Conservation (phyloP, 2,888 invertebrate genomes). For the Tricholauxania praeusta region DNA sequence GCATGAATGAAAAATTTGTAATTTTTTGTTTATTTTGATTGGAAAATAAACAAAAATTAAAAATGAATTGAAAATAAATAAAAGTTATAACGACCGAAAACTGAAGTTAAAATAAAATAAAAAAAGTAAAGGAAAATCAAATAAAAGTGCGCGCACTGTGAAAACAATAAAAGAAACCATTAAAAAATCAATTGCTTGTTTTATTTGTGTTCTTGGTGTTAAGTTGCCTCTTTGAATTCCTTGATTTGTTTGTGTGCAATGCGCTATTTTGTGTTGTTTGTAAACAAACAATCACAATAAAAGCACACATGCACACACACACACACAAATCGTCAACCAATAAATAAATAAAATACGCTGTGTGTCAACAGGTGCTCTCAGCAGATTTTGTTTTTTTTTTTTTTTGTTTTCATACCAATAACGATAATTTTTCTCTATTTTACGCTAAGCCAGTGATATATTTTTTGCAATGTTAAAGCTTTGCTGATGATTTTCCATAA, state of each 20-base stretch:
- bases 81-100: conserved; percentile 3
- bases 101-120: conserved; percentile 35
- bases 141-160: conserved; percentile 38
- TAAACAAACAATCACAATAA: conserved; percentile 13
- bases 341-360: conserved; percentile 24
- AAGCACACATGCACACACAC: conserved; percentile 7
- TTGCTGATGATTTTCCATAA: too few species aligned
- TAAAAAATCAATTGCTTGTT: conserved; percentile 48
- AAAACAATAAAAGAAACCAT: conserved; percentile 45
- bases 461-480: too few species aligned
- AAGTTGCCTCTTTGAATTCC: background rate
- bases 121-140: conserved; percentile 17
- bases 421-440: too few species aligned
- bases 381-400: conserved; percentile 17
- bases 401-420: background rate
- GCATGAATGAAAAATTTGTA: conserved; percentile 3
- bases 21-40: conserved; percentile 31
- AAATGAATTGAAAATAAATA: conserved; percentile 1
- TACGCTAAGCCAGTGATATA: too few species aligned
- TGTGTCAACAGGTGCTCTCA: conserved; percentile 42
- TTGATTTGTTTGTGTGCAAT: background rate
- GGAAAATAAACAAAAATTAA: conserved; percentile 43
- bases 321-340: conserved; percentile 4
- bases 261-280: conserved; percentile 18
- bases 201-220: conserved; percentile 42